A percentile compares a stretch with the other conserved stretches of the same genome.
Conservation (phyloP, 2,113 vertebrate genomes). For the Oreotragus oreotragus region DNA sequence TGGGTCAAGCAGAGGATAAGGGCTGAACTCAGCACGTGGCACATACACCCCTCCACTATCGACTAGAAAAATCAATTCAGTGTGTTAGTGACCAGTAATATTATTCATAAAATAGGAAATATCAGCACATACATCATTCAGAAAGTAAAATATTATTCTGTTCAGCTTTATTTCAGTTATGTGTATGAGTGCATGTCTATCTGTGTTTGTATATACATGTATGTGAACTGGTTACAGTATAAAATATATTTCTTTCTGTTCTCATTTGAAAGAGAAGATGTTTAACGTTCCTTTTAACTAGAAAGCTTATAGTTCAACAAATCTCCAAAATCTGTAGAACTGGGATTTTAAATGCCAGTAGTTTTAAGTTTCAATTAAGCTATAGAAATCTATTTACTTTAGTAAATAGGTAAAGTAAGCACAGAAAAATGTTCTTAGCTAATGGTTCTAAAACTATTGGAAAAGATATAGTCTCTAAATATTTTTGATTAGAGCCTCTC, state of each 20-base stretch:
- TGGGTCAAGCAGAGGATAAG: neutral
- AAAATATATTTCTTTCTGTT: neutral
- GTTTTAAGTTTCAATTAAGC: neutral
- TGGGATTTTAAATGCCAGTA: neutral
- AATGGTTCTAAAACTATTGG: neutral
- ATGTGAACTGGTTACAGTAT: neutral
- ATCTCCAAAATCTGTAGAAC: neutral
- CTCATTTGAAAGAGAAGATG: neutral
- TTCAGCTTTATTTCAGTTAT: neutral
- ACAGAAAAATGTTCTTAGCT: neutral
- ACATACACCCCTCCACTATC: neutral
- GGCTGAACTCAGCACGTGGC: neutral
- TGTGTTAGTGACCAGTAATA: neutral
- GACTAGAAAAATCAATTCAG: neutral
- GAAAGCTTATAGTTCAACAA: neutral
- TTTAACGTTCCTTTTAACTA: neutral
- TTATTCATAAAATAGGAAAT: neutral
- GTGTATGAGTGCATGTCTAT: neutral
- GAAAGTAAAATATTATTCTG: neutral
- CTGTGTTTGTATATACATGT: neutral
- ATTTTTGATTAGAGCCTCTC: neutral
- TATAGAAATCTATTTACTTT: neutral
- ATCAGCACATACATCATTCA: neutral
- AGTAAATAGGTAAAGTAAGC: neutral
- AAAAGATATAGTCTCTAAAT: neutral